These are phyloP conservation scores for Athene cunicularia DNA, from an alignment of 2,113 vertebrate genomes.

Conservation along the genomic window DNA sequence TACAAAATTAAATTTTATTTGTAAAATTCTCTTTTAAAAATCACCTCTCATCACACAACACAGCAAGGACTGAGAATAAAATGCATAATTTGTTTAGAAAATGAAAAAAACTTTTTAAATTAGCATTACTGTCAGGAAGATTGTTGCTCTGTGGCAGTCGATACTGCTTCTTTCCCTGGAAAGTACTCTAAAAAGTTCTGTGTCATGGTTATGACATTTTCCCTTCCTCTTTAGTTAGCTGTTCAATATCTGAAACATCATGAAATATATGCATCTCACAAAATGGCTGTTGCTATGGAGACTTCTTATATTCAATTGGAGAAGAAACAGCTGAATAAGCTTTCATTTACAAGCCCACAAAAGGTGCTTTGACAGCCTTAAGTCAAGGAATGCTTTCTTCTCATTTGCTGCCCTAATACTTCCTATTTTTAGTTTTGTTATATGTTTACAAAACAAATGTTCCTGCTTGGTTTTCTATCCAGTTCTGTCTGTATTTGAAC, in stretches of 20 bases:
- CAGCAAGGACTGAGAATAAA: not conserved
- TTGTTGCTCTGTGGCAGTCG: not conserved
- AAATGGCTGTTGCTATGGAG: slow-evolving; percentile 21
- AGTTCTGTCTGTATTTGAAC: not conserved
- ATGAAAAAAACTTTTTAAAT: not conserved
- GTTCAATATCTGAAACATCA: not conserved
- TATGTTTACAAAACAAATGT: not conserved
- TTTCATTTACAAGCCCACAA: not conserved
- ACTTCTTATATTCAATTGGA: not conserved
- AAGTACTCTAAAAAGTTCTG: not conserved
- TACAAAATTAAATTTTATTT: not conserved
- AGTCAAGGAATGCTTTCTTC: not conserved
- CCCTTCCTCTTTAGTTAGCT: not conserved
- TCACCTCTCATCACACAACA: not conserved
- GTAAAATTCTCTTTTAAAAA: not conserved
- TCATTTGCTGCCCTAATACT: not conserved
- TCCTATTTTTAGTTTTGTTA: not conserved
- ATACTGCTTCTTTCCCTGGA: not conserved
- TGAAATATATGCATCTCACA: not conserved
- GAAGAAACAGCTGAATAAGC: not conserved
- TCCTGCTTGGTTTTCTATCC: not conserved
- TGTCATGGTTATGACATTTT: not conserved
- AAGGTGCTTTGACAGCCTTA: not conserved
- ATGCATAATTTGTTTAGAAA: not conserved
- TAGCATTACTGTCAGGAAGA: not conserved